phyloP scores from a whole-genome alignment of 2,888 invertebrate genomes.

The Hipparchia sbordonii region DNA sequence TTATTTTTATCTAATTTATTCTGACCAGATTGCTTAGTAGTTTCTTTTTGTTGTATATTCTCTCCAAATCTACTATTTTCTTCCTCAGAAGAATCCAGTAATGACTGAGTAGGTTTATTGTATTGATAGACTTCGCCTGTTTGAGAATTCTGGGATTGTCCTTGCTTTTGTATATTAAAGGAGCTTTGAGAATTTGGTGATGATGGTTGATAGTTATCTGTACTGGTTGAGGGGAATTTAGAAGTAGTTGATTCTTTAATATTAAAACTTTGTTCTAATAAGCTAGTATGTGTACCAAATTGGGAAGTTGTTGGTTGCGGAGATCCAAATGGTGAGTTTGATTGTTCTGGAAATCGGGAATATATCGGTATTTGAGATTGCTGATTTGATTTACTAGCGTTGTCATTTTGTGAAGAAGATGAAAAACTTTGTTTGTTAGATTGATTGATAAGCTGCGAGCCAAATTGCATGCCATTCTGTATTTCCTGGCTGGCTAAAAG shows the following conservation, averaged over 20 bases:
- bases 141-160: not conserved
- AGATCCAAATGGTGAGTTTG: not conserved
- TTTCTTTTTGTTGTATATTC: conserved; percentile 8
- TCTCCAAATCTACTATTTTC: conserved; percentile 14
- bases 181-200: not conserved
- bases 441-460: not conserved
- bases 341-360: not conserved
- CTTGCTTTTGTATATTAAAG: conserved; percentile 2
- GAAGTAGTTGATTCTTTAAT: not conserved
- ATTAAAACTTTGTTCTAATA: not conserved
- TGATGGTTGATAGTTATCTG: not conserved
- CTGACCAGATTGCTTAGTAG: not conserved
- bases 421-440: conserved; percentile 9
- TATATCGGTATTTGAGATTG: not conserved
- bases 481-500: not conserved
- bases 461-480: not conserved
- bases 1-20: conserved; percentile 7
- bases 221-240: conserved; percentile 1
- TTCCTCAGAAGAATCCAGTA: conserved; percentile 14
- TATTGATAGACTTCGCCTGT: conserved; percentile 37
- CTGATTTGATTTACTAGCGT: not conserved
- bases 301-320: not conserved
- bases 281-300: not conserved
- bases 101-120: conserved; percentile 35
- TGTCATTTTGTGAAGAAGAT: not conserved